Evolutionary conservation across 2,888 invertebrate genomes (phyloP).

Genomic region (Xestia xanthographa): DNA sequence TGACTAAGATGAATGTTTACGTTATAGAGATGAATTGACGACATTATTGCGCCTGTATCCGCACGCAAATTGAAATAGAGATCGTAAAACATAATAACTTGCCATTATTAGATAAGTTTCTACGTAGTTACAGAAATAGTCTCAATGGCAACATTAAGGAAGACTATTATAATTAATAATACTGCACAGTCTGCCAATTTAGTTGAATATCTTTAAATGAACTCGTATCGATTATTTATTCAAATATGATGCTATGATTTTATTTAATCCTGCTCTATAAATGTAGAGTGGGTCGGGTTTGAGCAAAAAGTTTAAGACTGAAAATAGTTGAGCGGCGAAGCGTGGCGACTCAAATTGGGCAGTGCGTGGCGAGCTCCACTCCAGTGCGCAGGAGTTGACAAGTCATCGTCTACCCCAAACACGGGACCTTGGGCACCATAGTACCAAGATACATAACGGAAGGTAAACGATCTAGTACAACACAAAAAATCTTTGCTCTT

Average conservation of each 20-base stretch:
- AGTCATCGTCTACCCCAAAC: conserved; percentile 76
- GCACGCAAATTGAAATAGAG: conserved; percentile 45
- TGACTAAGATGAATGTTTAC: conserved; percentile 62
- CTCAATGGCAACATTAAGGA: conserved; percentile 34
- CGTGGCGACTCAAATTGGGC: conserved; percentile 78
- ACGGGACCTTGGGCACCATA: conserved; percentile 50
- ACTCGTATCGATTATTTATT: conserved; percentile 47
- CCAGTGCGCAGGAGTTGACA: conserved; percentile 78
- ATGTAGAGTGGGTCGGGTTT: conserved; percentile 55
- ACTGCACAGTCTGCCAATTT: conserved; percentile 2
- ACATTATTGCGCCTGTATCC: conserved; percentile 58
- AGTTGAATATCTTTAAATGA: conserved; percentile 16
- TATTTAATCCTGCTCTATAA: conserved; percentile 54
- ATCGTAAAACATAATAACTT: conserved; percentile 34
- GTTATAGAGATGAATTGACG: conserved; percentile 61
- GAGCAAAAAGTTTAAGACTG: conserved; percentile 74
- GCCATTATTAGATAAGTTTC: conserved; percentile 29
- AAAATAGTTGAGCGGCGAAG: conserved; percentile 79
- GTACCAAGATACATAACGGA: conserved; percentile 37
- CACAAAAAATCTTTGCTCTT: conserved; percentile 21
- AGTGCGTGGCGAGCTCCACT: conserved; percentile 79
- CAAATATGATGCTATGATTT: conserved; percentile 47
- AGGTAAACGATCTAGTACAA: conserved; percentile 18
- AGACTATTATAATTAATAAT: conserved; percentile 40
- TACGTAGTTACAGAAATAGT: conserved; percentile 27